These are phyloP conservation scores for Eristalinus aeneus DNA, from an alignment of 2,888 invertebrate genomes.

Conservation along the genomic window DNA sequence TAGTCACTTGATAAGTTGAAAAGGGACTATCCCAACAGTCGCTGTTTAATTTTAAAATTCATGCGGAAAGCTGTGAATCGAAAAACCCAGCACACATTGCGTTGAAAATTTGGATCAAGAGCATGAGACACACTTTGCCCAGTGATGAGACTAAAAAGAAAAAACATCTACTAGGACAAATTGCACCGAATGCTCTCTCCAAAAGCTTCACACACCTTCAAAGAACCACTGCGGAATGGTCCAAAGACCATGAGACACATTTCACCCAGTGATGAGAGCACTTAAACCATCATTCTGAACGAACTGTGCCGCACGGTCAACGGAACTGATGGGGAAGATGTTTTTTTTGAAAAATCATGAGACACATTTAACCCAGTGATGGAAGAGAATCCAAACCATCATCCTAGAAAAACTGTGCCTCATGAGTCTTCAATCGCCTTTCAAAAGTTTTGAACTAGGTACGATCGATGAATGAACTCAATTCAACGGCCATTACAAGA, in stretches of 20 bases:
- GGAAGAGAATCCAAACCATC: constrained; percentile 12
- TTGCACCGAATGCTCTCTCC: constrained; percentile 73
- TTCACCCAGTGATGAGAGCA: constrained; percentile 61
- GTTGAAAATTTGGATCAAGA: constrained; percentile 40
- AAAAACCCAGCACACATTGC: neutral
- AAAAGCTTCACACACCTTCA: neutral
- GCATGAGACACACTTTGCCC: constrained; percentile 79
- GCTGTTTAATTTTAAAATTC: constrained; percentile 80
- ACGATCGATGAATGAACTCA: neutral
- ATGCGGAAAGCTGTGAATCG: neutral
- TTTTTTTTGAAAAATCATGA: constrained; percentile 25
- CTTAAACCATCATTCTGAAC: constrained; percentile 51
- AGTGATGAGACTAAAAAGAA: constrained; percentile 76
- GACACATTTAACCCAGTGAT: constrained; percentile 68
- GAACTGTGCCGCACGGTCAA: constrained; percentile 41
- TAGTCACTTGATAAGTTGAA: constrained; percentile 77
- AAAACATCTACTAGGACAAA: constrained; percentile 74
- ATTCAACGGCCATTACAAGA: constrained; percentile 75
- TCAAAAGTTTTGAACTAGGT: too few relatives aligned
- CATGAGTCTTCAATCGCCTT: constrained; percentile 23
- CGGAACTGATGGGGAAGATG: neutral
- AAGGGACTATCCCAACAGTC: constrained; percentile 80
- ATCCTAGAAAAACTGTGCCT: constrained; percentile 17
- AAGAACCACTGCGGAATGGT: neutral
- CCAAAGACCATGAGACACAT: constrained; percentile 51